Evolutionary conservation across 1,140 invertebrate genomes (phyloP), one percentile per base, ranked within the genome.

Genomic region (Drosophila mojavensis): DNA sequence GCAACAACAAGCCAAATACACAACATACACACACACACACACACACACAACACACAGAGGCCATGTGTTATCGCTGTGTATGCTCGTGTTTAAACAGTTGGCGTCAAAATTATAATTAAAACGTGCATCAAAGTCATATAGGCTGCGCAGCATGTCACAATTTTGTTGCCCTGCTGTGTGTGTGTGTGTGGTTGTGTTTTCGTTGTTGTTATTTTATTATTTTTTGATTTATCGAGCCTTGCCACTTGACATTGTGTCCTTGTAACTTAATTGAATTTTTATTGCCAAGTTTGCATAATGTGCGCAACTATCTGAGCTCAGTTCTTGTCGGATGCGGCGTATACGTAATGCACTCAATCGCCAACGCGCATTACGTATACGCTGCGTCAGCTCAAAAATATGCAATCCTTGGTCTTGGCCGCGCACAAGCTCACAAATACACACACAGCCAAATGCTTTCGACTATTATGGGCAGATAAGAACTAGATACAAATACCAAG

Each of bases 41-140:
- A 71, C 59, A 70, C 20, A 70, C 41, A 56, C 9, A 26, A 39
- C 51, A 54, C 36, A 66, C 58, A 41, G 7, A n/a, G 17, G 39
- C 33, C 36, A 20, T 62, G 24, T 67, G 63, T 72, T 72, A 72
- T 72, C 63, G 54, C 13, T 55, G 51, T 70, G 50, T 15, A 26
- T n/a, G 36, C 41, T 41, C 45, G 51, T 85, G 83, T 89, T 88
- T 88, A 79, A 88, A 83, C 84, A 89, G 82, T 86, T 86, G 82
- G 82, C 82, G 82, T 88, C 83, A 88, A 86, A 86, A 86, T 82
- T 88, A 82, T 89, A 89, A 89, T 90, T 89, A 90, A 89, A 89
- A 84, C 81, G 85, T 89, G 81, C 85, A 89, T 90, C 84, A 89
- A 89, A 89, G 75, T 84, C 84, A 69, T 72, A 74, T 80, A 67